Evolutionary conservation across 2,113 vertebrate species (phyloP).

Genomic region (Indicator maculatus): DNA sequence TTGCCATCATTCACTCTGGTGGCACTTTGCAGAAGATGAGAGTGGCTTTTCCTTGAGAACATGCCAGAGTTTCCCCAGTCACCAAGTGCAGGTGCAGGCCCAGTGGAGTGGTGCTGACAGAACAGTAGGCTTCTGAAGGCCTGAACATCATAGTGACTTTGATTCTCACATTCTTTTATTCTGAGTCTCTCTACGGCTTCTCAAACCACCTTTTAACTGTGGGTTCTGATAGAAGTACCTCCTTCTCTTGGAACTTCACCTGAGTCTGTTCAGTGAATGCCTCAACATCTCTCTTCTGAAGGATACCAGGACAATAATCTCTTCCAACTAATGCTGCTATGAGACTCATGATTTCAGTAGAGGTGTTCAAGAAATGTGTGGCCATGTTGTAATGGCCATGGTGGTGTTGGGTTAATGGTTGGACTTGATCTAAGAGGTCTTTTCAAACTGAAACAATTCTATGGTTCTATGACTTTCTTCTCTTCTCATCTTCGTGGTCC

Average conservation of each 20-base stretch:
- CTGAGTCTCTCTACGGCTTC: not conserved
- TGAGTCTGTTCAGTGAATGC: not conserved
- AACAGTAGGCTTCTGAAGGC: not conserved
- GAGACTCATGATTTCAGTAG: not conserved
- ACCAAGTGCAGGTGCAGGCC: not conserved
- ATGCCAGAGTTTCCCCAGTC: not conserved
- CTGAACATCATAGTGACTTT: not conserved
- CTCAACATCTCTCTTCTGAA: not conserved
- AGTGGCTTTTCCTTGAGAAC: not conserved
- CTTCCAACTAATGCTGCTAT: not conserved
- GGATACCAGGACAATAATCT: not conserved
- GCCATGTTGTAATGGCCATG: too few species aligned
- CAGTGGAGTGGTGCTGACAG: not conserved
- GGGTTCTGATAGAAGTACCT: not conserved
- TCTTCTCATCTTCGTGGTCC: not conserved
- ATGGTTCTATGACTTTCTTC: not conserved
- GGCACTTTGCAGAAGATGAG: not conserved
- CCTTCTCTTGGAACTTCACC: not conserved
- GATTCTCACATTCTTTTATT: not conserved
- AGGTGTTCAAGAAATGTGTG: too few species aligned
- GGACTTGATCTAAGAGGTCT: too few species aligned
- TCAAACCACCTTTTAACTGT: accelerated
- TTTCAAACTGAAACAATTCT: too few species aligned
- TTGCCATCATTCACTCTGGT: not conserved
- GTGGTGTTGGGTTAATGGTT: too few species aligned